Evolutionary conservation across 2,797 vertebrate species (phyloP), one percentile per base, ranked within the genome.

Genomic region (Tapera naevia): DNA sequence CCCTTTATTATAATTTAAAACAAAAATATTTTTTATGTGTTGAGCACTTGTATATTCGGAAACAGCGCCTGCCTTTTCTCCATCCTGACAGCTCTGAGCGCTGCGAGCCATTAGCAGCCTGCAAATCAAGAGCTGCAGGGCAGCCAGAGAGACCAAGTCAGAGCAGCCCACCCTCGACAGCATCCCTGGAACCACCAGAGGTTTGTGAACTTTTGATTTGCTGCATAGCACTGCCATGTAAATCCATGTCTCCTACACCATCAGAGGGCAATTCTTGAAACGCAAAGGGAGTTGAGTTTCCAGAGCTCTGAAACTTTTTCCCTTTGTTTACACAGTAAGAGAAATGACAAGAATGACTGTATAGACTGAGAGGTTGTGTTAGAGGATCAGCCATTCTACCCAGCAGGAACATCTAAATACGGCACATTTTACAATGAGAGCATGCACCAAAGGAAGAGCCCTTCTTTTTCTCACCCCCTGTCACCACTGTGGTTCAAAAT

Each of bases 11-110:
- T 24, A 46, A 82, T 72, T 86, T 83, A 39, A 69, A 90, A 64
- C 48, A 86, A 94, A 87, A 85, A n/a, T 67, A 78, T 54, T 82
- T 89, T 62, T 32, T 23, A 57, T 64, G 37, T 64, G 35, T 35
- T 65, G 78, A 91, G 22, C 74, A 48, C 84, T 45, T 80, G 80
- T 81, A 21, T 74, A 22, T 86, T 82, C 3, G 39, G 88, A 54
- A 91, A 33, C 30, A 45, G 57, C 10, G 23, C 22, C 90, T 90
- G 64, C 50, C 78, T 91, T 50, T 57, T 22, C 60, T 88, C 87
- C 22, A 2, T 11, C 19, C 17, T 80, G 94, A 79, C 32, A 88
- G 71, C 53, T 62, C 73, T n/a, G 62, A 84, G 75, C 85, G 32
- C 27, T 43, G 33, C 16, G 37, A 48, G n/a, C 76, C 71, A n/a